These are phyloP conservation scores for Lepidurus packardi DNA, from an alignment of 1,140 invertebrate genomes.

Conservation along the genomic window DNA sequence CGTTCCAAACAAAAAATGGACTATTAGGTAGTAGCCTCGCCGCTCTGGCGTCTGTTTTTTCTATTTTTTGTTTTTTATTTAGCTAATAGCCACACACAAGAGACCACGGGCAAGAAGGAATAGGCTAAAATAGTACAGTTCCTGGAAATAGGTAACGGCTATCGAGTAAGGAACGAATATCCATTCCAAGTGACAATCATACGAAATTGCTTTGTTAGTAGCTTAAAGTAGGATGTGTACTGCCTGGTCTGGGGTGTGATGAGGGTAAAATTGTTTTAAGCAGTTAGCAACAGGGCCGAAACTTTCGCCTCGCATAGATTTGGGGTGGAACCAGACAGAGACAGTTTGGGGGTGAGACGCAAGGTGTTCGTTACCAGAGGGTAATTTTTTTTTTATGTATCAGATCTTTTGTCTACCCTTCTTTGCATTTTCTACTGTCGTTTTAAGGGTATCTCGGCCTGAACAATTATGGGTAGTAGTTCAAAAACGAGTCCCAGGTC, in stretches of 20 bases:
- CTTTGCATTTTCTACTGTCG: too few relatives aligned
- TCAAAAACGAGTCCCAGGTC: too few relatives aligned
- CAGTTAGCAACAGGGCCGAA: neutral
- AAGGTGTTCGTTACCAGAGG: neutral
- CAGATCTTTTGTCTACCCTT: too few relatives aligned
- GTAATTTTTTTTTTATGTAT: too few relatives aligned
- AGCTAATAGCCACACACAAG: neutral
- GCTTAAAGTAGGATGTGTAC: too few relatives aligned
- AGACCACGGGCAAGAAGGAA: neutral
- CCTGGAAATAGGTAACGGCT: neutral
- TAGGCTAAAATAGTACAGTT: conserved; percentile 6
- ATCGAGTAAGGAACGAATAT: neutral
- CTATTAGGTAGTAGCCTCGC: neutral
- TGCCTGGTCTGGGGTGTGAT: neutral
- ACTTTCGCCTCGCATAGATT: neutral
- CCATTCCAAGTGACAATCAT: neutral
- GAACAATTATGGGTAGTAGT: too few relatives aligned
- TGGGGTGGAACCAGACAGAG: neutral
- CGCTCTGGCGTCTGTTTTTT: neutral
- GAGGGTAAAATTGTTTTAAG: neutral
- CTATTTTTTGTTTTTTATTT: neutral
- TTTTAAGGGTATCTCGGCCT: too few relatives aligned
- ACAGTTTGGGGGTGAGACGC: neutral
- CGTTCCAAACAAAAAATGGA: neutral
- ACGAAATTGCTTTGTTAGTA: neutral